Percentiles rank a stretch among this genome's conserved stretches.
Conservation (phyloP, 1,140 invertebrate genomes). For the Orius laevigatus region DNA sequence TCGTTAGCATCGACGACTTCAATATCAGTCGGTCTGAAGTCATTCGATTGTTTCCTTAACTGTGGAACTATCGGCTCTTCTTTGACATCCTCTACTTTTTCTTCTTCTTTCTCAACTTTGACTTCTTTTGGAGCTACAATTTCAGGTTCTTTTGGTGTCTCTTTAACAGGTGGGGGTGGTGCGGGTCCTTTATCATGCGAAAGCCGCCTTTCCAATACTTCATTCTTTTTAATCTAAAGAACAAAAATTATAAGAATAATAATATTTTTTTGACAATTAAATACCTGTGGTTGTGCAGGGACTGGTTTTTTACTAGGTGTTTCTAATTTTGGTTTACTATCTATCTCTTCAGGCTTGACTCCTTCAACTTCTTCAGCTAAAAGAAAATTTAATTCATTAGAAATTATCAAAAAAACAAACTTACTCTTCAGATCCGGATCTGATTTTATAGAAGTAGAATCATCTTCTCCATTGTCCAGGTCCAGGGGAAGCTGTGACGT, state of each 20-base stretch:
- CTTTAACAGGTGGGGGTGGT: conserved; percentile 35
- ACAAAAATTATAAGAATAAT: background rate
- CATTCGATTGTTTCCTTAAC: conserved; percentile 2
- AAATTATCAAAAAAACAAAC: conserved; percentile 16
- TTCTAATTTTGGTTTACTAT: conserved; percentile 18
- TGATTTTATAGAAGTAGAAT: conserved; percentile 62
- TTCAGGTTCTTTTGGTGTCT: background rate
- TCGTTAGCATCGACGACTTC: background rate
- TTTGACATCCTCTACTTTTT: conserved; percentile 1
- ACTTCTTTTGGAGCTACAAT: background rate
- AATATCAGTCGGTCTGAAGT: conserved; percentile 4
- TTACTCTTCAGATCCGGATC: conserved; percentile 59
- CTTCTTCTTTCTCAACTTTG: too few relatives aligned
- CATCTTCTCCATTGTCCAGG: conserved; percentile 61
- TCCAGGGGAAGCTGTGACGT: conserved; percentile 63
- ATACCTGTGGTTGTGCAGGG: background rate
- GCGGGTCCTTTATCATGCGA: conserved; percentile 49
- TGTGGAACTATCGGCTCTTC: conserved; percentile 13
- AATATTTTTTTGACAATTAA: background rate
- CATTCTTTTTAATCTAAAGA: conserved; percentile 13
- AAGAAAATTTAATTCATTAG: conserved; percentile 7
- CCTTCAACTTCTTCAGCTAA: conserved; percentile 27
- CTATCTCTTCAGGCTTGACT: conserved; percentile 26
- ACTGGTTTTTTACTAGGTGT: conserved; percentile 11
- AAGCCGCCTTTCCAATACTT: conserved; percentile 19